Base-by-base conservation (phyloP, 2,888 invertebrate genomes). In the Drosophila rubida region DNA sequence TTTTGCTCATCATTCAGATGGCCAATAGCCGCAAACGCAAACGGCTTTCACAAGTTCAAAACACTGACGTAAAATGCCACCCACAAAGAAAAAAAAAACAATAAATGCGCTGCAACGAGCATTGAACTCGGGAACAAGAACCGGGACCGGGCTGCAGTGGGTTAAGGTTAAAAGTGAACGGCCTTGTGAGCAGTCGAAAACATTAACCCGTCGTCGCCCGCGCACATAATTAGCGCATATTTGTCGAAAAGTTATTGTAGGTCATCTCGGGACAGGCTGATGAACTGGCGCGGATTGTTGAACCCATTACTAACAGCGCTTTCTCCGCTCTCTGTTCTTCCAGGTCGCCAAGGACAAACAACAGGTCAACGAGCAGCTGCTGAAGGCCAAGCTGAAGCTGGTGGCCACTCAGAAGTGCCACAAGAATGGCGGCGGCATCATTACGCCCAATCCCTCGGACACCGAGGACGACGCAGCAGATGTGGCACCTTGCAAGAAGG, bases 371-470 rank as follows among this genome's bases (percentile, higher is more conserved):
- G 89, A 89, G 59, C 86, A 89, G 48, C 75, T 90, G 46, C 74
- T 90, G 0, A 90, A 90, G 75, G 88, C 87, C 39, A 89, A 90
- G 55, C 73, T 90, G 2, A 87, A 90, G 50, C 55, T 90, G 53
- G 85, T 87, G 42, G 78, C 76, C 1, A 71, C 60, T 49, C 80
- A 82, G 16, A 76, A 86, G 51, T 79, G 74, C 41, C 83, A 86
- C 13, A 81, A 81, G 46, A 82, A 71, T 53, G 86, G 65, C 53
- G 86, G 65, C 22, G 88, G 88, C 61, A 82, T 91, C 78, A 94
- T 96, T 59, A 97, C 97, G 2, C 97, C 97, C 0, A 96, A 97
- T 91, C 96, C 96, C 16, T 97, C 97, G 0, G 97, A 97, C 91
- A 96, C 96, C 0, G 97, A 97, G 92, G 93, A 95, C 78, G 95